Percentiles rank a stretch among this genome's conserved stretches.
These are phyloP conservation scores for Mesitornis unicolor DNA, from an alignment of 2,113 vertebrate genomes.

Conservation along the genomic window DNA sequence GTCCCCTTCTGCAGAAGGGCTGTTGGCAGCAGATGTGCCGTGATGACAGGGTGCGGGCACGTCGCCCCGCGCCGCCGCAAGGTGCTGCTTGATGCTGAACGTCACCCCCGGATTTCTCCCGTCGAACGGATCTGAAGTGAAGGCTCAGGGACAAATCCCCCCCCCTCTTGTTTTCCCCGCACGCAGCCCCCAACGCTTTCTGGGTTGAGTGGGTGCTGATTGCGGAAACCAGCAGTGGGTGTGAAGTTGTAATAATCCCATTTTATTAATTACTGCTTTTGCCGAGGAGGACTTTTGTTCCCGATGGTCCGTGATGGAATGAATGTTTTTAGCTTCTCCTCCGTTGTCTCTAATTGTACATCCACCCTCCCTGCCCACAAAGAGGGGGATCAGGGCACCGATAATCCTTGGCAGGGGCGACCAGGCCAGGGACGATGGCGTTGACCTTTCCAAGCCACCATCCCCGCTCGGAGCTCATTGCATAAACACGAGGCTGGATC, in stretches of 20 bases:
- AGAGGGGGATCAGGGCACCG: neutral
- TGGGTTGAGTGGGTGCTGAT: conserved; percentile 4
- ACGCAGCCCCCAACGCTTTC: neutral
- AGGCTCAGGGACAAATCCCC: neutral
- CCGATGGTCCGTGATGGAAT: neutral
- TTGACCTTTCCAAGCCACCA: neutral
- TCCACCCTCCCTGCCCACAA: neutral
- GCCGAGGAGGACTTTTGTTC: neutral
- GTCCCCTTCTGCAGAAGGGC: conserved; percentile 9
- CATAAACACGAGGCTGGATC: neutral
- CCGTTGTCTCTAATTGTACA: neutral
- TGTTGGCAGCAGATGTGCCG: conserved; percentile 52
- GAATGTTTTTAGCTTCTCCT: neutral
- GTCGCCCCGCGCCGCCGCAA: neutral
- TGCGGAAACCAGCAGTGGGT: neutral
- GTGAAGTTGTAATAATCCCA: conserved; percentile 49
- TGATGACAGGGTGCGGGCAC: conserved; percentile 29
- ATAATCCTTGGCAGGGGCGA: neutral
- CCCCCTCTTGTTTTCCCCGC: neutral
- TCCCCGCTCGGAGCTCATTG: neutral
- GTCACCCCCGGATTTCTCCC: neutral
- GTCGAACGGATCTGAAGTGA: neutral
- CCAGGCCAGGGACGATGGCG: neutral
- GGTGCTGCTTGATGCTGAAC: neutral
- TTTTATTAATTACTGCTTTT: conserved; percentile 40